phyloP scores from a whole-genome alignment of 2,797 vertebrate species.

The Cercopithecus hamlyni region DNA sequence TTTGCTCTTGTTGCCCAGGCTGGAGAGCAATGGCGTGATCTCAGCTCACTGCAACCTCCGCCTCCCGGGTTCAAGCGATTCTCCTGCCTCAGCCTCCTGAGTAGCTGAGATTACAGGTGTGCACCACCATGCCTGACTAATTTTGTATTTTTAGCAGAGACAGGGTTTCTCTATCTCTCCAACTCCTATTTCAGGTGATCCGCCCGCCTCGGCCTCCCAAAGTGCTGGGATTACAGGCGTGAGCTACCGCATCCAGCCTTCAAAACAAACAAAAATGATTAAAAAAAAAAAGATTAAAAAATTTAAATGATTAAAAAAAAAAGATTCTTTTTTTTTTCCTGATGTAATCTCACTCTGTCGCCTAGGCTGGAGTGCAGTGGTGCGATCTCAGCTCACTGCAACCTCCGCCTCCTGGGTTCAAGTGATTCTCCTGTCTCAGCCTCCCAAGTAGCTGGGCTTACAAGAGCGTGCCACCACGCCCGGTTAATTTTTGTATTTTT shows the following conservation, averaged over 20 bases:
- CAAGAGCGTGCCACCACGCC: rapidly evolving
- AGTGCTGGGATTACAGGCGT: no score
- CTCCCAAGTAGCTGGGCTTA: background rate
- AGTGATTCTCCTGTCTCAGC: background rate
- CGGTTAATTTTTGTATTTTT: background rate
- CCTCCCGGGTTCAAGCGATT: background rate
- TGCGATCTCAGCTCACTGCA: background rate
- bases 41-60: background rate
- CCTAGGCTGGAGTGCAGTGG: background rate
- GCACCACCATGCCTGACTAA: background rate
- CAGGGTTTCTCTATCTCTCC: no score
- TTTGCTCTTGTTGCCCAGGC: background rate
- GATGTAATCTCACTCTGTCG: background rate
- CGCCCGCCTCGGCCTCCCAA: no score
- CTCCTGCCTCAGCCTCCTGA: background rate
- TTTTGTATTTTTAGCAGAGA: background rate
- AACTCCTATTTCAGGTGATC: no score
- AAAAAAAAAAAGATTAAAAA: no score
- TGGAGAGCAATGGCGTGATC: background rate
- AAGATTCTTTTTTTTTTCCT: background rate
- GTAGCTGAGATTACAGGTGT: background rate
- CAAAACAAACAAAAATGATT: no score
- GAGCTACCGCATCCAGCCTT: no score
- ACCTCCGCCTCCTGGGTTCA: no score
- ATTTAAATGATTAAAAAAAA: no score